Base-by-base conservation (phyloP, 2,888 invertebrate genomes). In the Seira sanloemensis region DNA sequence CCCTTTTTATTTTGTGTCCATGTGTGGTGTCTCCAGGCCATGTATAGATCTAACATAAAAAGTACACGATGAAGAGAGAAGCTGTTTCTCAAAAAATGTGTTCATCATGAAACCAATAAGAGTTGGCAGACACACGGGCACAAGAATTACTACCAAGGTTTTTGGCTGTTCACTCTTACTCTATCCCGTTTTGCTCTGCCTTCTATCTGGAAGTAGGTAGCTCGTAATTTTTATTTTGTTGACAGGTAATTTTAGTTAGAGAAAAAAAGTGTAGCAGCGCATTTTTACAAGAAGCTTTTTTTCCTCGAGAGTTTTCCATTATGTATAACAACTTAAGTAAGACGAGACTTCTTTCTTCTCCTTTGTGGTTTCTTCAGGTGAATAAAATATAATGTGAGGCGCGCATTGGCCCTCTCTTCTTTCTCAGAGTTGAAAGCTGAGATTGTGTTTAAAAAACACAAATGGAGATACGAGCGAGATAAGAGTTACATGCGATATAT, bases 161-260 rank as follows among this genome's bases (percentile, higher is more conserved):
- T n/a, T n/a, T n/a, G n/a, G n/a, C n/a, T n/a, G n/a, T n/a, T n/a
- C n/a, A n/a, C n/a, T n/a, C n/a, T n/a, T n/a, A 12, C 37, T 37
- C 37, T 12, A 37, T 37, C 4, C 37, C 12, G 37, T 4, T 37
- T 37, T 37, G 37, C 5, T 37, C n/a, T 37, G 37, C 37, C 12
- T 37, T 37, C 37, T 4, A 7, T 37, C 37, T 12, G 37, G n/a
- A n/a, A 18, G 58, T 62, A 62, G 25, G 65, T 19, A 27, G 62
- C 65, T 74, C 65, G 24, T 74, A 74, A 65, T 65, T 74, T 74
- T 26, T 9, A 21, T 74, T 67, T 18, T 46, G 76, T 54, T 76
- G 76, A 76, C 76, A 76, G 54, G 76, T 76, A 76, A 76, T 76
- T 74, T 65, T 62, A 25, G n/a, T 65, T 46, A 25, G n/a, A 19